Percentiles rank a stretch among this genome's conserved stretches.
Evolutionary conservation across 2,888 invertebrate genomes (phyloP).

Genomic region (Altica lythri): DNA sequence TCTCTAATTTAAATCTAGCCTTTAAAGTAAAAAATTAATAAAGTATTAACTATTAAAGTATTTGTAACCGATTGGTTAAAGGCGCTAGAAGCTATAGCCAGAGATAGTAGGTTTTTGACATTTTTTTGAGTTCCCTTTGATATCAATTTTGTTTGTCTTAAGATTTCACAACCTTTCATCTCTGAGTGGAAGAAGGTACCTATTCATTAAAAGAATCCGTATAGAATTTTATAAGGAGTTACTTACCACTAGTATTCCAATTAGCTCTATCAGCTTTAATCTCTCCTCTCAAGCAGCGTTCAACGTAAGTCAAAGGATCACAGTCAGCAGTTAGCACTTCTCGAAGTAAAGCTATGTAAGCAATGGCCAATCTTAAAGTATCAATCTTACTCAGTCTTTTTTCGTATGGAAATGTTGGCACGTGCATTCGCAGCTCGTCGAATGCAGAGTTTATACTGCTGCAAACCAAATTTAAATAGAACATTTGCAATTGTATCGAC

Average conservation of each 20-base stretch:
- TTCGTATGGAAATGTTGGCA: conserved; percentile 99
- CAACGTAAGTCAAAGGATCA: conserved; percentile 92
- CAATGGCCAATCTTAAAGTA: conserved; percentile 94
- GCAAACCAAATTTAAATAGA: conserved; percentile 49
- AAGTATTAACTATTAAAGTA: too few species aligned
- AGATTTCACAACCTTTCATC: too few species aligned
- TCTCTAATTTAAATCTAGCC: too few species aligned
- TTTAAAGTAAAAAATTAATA: too few species aligned
- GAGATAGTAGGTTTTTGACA: too few species aligned
- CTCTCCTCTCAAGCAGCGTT: conserved; percentile 87
- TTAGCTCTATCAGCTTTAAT: conserved; percentile 86
- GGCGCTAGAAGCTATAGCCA: too few species aligned
- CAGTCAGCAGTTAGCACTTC: conserved; percentile 87
- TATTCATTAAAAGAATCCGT: too few species aligned
- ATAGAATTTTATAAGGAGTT: too few species aligned
- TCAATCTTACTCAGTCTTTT: conserved; percentile 98
- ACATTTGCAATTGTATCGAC: conserved; percentile 7
- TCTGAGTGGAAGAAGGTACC: too few species aligned
- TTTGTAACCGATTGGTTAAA: too few species aligned
- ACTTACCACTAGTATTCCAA: conserved; percentile 95
- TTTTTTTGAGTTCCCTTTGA: too few species aligned
- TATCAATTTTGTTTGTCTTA: too few species aligned
- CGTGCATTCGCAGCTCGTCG: conserved; percentile 95
- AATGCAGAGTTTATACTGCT: conserved; percentile 99
- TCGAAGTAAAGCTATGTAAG: conserved; percentile 92